Percentiles rank a stretch among this genome's conserved stretches.
These are phyloP conservation scores for Odontophorus gujanensis DNA, from an alignment of 2,113 vertebrate genomes.

Conservation along the genomic window DNA sequence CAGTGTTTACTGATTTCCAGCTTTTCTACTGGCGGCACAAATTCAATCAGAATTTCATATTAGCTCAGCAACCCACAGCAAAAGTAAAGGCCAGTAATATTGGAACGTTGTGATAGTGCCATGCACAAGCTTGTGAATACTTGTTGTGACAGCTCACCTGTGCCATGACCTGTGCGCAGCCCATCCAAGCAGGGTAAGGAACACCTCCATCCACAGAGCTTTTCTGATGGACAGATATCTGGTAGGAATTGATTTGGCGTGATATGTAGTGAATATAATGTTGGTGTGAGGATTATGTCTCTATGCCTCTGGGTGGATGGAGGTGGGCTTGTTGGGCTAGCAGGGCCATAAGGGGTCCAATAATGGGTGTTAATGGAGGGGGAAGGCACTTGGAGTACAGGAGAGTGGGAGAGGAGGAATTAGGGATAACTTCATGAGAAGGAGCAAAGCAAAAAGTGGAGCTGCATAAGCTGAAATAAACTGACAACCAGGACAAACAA, in stretches of 20 bases:
- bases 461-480: neutral
- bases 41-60: constrained; percentile 52
- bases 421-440: neutral
- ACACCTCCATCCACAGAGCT: neutral
- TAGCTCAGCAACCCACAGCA: constrained; percentile 14
- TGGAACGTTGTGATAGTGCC: neutral
- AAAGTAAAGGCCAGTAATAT: neutral
- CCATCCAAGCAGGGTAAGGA: neutral
- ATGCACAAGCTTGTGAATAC: neutral
- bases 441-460: neutral
- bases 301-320: neutral
- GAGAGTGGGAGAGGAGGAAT: neutral
- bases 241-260: neutral
- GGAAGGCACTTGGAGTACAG: neutral
- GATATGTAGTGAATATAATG: neutral
- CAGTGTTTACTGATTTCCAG: neutral
- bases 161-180: neutral
- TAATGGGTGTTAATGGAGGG: neutral
- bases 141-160: neutral
- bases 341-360: neutral
- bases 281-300: neutral
- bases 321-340: neutral
- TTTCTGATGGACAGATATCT: neutral
- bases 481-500: neutral
- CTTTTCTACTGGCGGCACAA: constrained; percentile 5